These are phyloP conservation scores for Echinometra lucunter DNA, from an alignment of 53 echinoderm and acorn worm genomes.

Conservation along the genomic window DNA sequence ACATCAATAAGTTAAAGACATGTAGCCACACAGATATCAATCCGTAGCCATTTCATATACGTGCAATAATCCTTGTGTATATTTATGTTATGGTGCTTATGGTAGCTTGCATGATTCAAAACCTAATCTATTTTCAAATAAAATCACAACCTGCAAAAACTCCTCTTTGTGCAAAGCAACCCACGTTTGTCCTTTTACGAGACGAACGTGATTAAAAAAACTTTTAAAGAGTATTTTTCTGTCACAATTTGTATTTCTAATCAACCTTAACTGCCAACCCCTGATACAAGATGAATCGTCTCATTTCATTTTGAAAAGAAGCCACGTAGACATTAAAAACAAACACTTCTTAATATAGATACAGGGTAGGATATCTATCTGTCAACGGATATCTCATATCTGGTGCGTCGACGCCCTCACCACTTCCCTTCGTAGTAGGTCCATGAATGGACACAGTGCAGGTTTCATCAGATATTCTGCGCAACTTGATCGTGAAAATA, in stretches of 20 bases:
- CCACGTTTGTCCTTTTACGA: too few relatives aligned
- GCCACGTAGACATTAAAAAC: too few relatives aligned
- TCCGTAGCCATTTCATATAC: not conserved
- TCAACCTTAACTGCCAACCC: not conserved
- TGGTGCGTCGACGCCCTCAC: not conserved
- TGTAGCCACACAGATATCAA: too few relatives aligned
- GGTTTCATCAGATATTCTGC: too few relatives aligned
- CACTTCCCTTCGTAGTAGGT: too few relatives aligned
- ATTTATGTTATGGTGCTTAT: not conserved
- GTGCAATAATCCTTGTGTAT: not conserved
- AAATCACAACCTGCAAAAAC: not conserved
- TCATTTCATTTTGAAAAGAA: too few relatives aligned
- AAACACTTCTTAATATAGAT: not conserved
- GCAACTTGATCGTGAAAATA: too few relatives aligned
- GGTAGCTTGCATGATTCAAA: not conserved
- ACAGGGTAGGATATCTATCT: not conserved
- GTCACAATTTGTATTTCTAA: not conserved
- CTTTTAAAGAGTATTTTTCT: too few relatives aligned
- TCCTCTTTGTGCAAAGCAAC: not conserved
- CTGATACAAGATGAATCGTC: not conserved
- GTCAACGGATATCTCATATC: not conserved
- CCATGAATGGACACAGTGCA: too few relatives aligned
- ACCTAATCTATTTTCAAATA: not conserved
- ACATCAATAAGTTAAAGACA: not conserved
- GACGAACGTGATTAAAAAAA: too few relatives aligned